A percentile compares a stretch with the other conserved stretches of the same genome.
Evolutionary conservation across 2,797 vertebrate species (phyloP).

Genomic region (Micropoecilia bifurca): DNA sequence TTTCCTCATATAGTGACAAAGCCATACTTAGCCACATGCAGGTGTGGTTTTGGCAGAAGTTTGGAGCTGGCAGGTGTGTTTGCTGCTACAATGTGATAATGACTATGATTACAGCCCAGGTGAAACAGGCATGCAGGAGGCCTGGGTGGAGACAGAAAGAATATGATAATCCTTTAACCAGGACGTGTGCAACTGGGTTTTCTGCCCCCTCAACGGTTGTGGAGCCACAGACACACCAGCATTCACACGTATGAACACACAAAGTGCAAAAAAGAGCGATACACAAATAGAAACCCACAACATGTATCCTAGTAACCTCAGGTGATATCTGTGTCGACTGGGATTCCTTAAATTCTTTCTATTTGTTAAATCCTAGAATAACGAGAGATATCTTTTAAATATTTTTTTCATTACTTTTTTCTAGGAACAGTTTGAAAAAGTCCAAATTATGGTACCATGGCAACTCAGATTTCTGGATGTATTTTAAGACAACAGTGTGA

Average conservation of each 20-base stretch:
- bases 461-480: too few species aligned
- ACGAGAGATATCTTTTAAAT: neutral
- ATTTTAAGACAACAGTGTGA: too few species aligned
- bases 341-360: neutral
- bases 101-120: slow-evolving; percentile 70
- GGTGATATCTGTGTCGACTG: slow-evolving; percentile 9
- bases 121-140: slow-evolving; percentile 58
- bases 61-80: slow-evolving; percentile 69
- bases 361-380: neutral
- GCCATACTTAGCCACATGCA: slow-evolving; percentile 69
- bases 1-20: slow-evolving; percentile 38
- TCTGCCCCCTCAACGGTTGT: slow-evolving; percentile 14
- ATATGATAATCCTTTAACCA: slow-evolving; percentile 51
- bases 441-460: neutral
- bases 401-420: neutral
- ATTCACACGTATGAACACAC: slow-evolving; percentile 13
- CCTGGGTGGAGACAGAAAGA: slow-evolving; percentile 32
- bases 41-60: slow-evolving; percentile 71
- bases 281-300: slow-evolving; percentile 36
- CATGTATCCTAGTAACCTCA: slow-evolving; percentile 50
- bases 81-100: slow-evolving; percentile 69
- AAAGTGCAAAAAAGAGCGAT: slow-evolving; percentile 7
- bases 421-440: neutral
- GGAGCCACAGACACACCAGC: slow-evolving; percentile 9
- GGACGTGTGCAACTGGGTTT: slow-evolving; percentile 52